Evolutionary conservation across 2,797 vertebrate genomes (phyloP).

Genomic region (Dicrostonyx torquatus): DNA sequence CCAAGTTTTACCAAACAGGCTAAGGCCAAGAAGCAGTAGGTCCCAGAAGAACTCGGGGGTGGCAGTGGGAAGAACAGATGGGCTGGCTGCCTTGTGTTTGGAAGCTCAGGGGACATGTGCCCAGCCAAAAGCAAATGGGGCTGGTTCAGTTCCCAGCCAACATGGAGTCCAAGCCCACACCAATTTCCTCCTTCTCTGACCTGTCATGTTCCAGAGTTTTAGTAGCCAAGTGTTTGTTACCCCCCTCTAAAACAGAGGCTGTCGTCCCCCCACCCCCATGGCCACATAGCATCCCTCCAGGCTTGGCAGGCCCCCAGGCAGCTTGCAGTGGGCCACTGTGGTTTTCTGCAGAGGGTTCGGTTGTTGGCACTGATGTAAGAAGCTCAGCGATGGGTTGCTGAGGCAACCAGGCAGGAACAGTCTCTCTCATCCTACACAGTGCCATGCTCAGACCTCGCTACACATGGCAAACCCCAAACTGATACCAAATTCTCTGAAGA

Average conservation of each 20-base stretch:
- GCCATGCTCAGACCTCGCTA: not conserved
- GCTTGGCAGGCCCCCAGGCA: not conserved
- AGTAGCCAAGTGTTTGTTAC: not conserved
- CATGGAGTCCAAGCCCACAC: not conserved
- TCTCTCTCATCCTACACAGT: not conserved
- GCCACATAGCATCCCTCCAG: not conserved
- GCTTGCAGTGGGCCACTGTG: not conserved
- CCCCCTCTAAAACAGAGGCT: not conserved
- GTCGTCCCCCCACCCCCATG: not conserved
- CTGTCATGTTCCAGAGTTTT: not conserved
- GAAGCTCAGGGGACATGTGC: not conserved
- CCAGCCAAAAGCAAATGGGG: slow-evolving; percentile 18
- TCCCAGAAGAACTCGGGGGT: not conserved
- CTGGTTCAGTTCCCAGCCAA: not conserved
- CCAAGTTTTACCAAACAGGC: not conserved
- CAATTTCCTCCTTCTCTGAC: not conserved
- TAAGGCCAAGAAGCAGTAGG: not conserved
- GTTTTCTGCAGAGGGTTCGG: not conserved
- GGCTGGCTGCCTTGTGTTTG: not conserved
- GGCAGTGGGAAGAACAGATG: not conserved
- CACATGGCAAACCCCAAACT: not conserved
- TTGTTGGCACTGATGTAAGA: slow-evolving; percentile 22
- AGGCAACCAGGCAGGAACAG: not conserved
- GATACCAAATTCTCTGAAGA: not conserved
- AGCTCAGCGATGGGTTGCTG: not conserved